These are phyloP conservation scores for Drosophila persimilis DNA, from an alignment of 1,140 invertebrate species.

Conservation along the genomic window DNA sequence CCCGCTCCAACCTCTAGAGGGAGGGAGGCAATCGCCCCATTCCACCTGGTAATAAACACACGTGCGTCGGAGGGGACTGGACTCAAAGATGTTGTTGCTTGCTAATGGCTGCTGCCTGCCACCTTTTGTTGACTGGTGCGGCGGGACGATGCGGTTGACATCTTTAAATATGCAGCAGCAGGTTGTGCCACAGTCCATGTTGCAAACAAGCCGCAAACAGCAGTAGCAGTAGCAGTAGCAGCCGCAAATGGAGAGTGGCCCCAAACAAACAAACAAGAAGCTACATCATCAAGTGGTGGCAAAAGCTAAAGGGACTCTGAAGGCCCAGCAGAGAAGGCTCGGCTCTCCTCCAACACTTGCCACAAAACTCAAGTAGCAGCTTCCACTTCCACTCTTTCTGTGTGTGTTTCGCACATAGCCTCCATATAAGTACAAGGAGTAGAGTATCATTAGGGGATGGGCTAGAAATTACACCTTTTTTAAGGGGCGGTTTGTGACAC, in stretches of 20 bases:
- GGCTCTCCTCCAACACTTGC: constrained; percentile 30
- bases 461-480: too few species aligned
- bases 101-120: constrained; percentile 65
- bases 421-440: too few species aligned
- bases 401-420: not conserved
- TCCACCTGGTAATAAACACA: constrained; percentile 29
- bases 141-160: constrained; percentile 41
- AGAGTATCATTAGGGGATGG: too few species aligned
- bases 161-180: constrained; percentile 71
- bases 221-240: constrained; percentile 2
- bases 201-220: constrained; percentile 54
- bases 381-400: constrained; percentile 44
- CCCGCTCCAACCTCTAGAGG: not conserved
- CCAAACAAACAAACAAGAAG: constrained; percentile 46
- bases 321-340: not conserved
- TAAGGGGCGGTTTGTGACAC: too few species aligned
- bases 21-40: not conserved
- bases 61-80: constrained; percentile 46
- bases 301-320: constrained; percentile 7
- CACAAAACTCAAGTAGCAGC: constrained; percentile 56
- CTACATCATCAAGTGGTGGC: constrained; percentile 19
- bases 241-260: constrained; percentile 69
- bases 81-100: constrained; percentile 59
- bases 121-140: constrained; percentile 63
- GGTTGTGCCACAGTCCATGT: constrained; percentile 34